phyloP scores from a whole-genome alignment of 2,888 invertebrate species.

The Suillia variegata region DNA sequence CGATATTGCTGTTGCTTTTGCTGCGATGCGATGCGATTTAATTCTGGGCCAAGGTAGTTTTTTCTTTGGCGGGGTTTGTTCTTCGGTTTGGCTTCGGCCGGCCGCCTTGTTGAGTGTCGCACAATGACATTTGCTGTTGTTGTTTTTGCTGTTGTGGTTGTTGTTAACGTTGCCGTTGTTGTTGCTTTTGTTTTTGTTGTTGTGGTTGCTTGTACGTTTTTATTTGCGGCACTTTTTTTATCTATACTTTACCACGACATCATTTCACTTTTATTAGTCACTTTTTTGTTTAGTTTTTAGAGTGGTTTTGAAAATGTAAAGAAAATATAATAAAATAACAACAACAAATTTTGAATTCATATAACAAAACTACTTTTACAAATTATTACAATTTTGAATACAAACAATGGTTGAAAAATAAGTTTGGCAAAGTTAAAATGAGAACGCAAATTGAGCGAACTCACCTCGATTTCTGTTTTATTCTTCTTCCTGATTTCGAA shows the following conservation, averaged over 20 bases:
- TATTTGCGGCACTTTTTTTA: background rate
- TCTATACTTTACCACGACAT: constrained; percentile 5
- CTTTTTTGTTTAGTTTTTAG: background rate
- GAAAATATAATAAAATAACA: too few species aligned
- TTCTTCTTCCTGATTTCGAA: too few species aligned
- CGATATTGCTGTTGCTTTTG: constrained; percentile 28
- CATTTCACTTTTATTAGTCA: constrained; percentile 14
- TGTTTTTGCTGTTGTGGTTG: constrained; percentile 22
- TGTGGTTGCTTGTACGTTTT: background rate
- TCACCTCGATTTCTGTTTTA: too few species aligned
- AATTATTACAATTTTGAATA: too few species aligned
- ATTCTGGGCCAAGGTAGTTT: constrained; percentile 55
- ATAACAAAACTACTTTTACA: too few species aligned
- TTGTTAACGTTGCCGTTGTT: constrained; percentile 28
- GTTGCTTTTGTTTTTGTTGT: constrained; percentile 10
- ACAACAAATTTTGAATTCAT: too few species aligned
- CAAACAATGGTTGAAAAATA: too few species aligned
- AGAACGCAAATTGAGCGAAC: too few species aligned
- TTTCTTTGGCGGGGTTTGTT: constrained; percentile 34
- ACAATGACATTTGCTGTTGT: constrained; percentile 30
- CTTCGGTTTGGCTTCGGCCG: constrained; percentile 25
- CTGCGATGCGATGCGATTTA: constrained; percentile 15
- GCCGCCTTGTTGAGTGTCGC: constrained; percentile 22
- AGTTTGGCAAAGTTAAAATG: too few species aligned
- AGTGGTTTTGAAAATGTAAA: too few species aligned